Evolutionary conservation across 1,140 invertebrate genomes (phyloP).

Genomic region (Ceratosolen fusciceps): DNA sequence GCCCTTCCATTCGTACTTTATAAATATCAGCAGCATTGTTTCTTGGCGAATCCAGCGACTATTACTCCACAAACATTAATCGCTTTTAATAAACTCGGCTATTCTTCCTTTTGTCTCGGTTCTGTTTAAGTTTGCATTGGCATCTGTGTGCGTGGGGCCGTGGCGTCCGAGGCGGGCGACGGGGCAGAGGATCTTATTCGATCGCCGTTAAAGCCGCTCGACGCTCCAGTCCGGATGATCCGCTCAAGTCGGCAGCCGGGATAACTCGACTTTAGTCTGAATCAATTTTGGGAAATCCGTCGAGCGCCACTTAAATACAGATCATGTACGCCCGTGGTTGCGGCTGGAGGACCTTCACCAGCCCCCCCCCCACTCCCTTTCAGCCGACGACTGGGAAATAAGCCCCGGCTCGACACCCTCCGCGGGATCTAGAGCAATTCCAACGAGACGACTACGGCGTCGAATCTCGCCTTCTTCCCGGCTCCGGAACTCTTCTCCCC

Average conservation of each 20-base stretch:
- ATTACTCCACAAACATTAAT: neutral
- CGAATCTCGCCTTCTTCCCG: neutral
- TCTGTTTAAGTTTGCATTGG: neutral
- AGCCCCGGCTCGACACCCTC: too few relatives aligned
- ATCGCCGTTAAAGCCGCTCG: neutral
- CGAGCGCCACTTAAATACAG: constrained; percentile 43
- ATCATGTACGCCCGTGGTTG: constrained; percentile 24
- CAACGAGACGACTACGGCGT: too few relatives aligned
- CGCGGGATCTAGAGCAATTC: too few relatives aligned
- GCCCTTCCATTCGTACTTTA: neutral
- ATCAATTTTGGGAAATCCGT: constrained; percentile 38
- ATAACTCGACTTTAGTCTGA: constrained; percentile 29
- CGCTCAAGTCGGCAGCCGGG: neutral
- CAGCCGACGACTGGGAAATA: too few relatives aligned
- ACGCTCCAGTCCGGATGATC: neutral
- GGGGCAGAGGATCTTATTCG: too few relatives aligned
- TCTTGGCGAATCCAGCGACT: neutral
- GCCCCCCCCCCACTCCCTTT: neutral
- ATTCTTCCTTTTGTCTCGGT: neutral
- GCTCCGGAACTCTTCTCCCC: neutral
- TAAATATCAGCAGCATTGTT: neutral
- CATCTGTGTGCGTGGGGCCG: too few relatives aligned
- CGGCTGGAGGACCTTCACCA: neutral
- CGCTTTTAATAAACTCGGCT: neutral
- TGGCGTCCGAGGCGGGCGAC: neutral